These are phyloP conservation scores for Byasa hedistus DNA, from an alignment of 2,888 invertebrate genomes.

Conservation along the genomic window DNA sequence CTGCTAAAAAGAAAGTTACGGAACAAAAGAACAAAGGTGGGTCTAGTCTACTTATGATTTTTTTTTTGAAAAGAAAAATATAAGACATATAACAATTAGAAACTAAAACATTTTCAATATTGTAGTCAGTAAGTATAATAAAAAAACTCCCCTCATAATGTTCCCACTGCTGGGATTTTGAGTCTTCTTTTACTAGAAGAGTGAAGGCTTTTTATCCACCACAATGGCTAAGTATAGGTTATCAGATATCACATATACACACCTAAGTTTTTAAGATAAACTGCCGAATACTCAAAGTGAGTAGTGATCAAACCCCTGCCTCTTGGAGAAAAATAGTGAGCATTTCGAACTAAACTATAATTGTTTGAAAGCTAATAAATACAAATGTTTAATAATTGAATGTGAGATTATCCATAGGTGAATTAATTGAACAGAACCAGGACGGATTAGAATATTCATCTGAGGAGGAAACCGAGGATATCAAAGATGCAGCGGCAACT, in stretches of 20 bases:
- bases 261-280: too few species aligned
- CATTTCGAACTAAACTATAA: too few species aligned
- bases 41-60: not conserved
- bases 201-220: too few species aligned
- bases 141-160: too few species aligned
- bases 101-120: not conserved
- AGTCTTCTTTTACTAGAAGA: too few species aligned
- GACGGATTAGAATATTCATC: conserved; percentile 98
- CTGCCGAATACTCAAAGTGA: too few species aligned
- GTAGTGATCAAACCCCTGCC: too few species aligned
- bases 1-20: conserved; percentile 88
- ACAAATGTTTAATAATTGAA: not conserved
- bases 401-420: conserved; percentile 79
- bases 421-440: conserved; percentile 99
- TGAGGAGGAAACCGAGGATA: conserved; percentile 97
- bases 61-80: not conserved
- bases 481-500: conserved; percentile 93
- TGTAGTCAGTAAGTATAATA: too few species aligned
- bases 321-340: too few species aligned
- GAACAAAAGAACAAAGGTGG: conserved; percentile 85
- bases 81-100: not conserved
- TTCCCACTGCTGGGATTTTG: too few species aligned
- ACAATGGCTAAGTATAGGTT: not conserved
- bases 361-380: not conserved
- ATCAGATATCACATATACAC: too few species aligned